A percentile compares a stretch with the other conserved stretches of the same genome.
These are phyloP conservation scores for Helarctos malayanus DNA, from an alignment of 2,797 vertebrate genomes.

Conservation along the genomic window DNA sequence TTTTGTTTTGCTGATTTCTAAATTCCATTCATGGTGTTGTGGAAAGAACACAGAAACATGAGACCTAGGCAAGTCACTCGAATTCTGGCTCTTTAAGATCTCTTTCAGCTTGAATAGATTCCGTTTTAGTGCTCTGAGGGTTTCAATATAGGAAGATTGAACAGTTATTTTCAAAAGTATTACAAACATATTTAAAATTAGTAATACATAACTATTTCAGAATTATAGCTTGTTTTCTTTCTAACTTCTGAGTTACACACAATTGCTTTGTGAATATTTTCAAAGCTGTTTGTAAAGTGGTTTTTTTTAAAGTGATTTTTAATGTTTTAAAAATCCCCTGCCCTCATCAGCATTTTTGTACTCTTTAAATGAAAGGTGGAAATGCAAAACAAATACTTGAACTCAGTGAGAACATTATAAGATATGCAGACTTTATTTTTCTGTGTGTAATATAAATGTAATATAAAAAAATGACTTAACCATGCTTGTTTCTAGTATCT, in stretches of 20 bases:
- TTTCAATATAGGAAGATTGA: background rate
- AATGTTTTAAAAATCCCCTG: background rate
- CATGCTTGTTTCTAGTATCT: background rate
- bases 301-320: background rate
- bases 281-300: conserved; percentile 2
- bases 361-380: conserved; percentile 1
- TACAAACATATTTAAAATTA: background rate
- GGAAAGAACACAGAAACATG: background rate
- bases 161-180: background rate
- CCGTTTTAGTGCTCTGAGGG: background rate
- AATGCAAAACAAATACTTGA: conserved; percentile 28
- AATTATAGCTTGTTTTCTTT: background rate
- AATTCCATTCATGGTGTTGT: background rate
- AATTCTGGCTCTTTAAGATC: background rate
- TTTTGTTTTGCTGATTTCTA: conserved; percentile 59
- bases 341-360: background rate
- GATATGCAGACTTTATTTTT: background rate
- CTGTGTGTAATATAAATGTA: background rate
- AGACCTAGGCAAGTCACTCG: background rate
- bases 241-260: background rate
- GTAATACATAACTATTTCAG: background rate
- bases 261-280: conserved; percentile 36
- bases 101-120: background rate
- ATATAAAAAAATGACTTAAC: background rate
- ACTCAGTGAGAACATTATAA: background rate